Evolutionary conservation across 2,113 vertebrate species (phyloP).

Genomic region (Varanus komodoensis): DNA sequence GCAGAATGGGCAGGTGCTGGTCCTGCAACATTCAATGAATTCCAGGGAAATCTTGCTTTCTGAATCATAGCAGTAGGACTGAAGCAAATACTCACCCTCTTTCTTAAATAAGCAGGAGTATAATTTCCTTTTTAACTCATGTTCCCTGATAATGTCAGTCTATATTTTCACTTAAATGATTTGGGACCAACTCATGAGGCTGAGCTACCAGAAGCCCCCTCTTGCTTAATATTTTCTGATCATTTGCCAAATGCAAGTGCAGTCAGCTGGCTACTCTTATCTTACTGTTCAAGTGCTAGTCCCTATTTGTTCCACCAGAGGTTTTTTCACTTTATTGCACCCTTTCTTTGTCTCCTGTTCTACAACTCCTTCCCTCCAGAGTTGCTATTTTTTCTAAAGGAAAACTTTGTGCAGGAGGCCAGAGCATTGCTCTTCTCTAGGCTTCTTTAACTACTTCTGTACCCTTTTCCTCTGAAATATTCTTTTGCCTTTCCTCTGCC

Average conservation of each 20-base stretch:
- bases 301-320: conserved; percentile 51
- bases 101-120: background rate
- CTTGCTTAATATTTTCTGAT: conserved; percentile 39
- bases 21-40: background rate
- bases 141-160: fast-evolving
- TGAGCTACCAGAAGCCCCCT: background rate
- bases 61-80: background rate
- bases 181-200: background rate
- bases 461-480: conserved; percentile 16
- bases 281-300: conserved; percentile 44
- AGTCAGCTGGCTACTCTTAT: conserved; percentile 38
- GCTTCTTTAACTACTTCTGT: conserved; percentile 13
- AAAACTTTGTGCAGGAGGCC: conserved; percentile 30
- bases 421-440: conserved; percentile 32
- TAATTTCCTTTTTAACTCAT: background rate
- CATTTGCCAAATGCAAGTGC: conserved; percentile 33
- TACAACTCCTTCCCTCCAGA: background rate
- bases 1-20: background rate
- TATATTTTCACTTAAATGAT: background rate
- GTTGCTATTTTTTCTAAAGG: conserved; percentile 13
- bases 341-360: background rate
- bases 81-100: background rate
- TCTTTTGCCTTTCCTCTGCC: background rate
- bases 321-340: conserved; percentile 12
- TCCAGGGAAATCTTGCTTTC: background rate